Conservation (phyloP, 2,113 vertebrate genomes). For the Todiramphus chloris region DNA sequence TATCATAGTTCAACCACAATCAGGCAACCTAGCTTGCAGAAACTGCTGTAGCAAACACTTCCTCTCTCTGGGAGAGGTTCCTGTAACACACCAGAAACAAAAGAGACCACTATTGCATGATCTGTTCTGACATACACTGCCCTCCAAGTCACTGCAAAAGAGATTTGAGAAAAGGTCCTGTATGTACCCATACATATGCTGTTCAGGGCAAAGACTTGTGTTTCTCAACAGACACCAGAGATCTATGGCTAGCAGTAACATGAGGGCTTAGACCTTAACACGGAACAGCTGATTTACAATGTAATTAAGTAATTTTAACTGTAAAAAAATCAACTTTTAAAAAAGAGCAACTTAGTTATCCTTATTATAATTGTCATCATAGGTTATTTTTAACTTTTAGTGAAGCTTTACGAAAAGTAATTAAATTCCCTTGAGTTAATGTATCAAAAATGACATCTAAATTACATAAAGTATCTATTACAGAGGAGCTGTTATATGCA, state of each 20-base stretch:
- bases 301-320: not conserved
- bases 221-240: not conserved
- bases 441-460: conserved; percentile 4
- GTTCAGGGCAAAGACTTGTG: not conserved
- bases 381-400: conserved; percentile 16
- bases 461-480: conserved; percentile 18
- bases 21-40: not conserved
- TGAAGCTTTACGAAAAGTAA: not conserved
- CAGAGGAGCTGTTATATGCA: not conserved
- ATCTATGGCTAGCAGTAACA: not conserved
- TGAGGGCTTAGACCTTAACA: not conserved
- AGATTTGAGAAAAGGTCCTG: not conserved
- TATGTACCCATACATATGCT: not conserved
- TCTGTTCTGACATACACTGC: not conserved
- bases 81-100: not conserved
- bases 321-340: not conserved
- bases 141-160: not conserved
- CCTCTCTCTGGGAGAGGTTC: not conserved
- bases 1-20: not conserved
- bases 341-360: not conserved
- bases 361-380: not conserved
- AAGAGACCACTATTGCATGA: not conserved
- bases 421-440: conserved; percentile 5
- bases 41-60: not conserved
- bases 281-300: conserved; percentile 2